Evolutionary conservation across 2,888 invertebrate genomes (phyloP), one percentile per base, ranked within the genome.

Genomic region (Taphrorychus bicolor): DNA sequence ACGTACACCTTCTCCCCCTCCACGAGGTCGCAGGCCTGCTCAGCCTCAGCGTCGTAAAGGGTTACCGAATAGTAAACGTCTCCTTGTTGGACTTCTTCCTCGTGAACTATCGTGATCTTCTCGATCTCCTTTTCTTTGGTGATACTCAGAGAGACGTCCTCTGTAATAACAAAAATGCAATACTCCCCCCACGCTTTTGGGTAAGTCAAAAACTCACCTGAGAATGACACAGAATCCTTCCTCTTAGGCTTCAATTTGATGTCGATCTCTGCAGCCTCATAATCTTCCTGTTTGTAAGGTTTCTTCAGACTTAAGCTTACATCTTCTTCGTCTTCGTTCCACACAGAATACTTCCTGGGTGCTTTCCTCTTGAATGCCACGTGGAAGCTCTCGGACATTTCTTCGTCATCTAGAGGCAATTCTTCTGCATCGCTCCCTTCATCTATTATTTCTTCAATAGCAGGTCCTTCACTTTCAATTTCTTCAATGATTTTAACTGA

Each of bases 1-100:
- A 96, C 90, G 75, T 92, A 93, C 5, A 96, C 90, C 74, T 90
- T 88, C 84, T 96, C 95, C 71, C 95, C 95, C 84, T 96, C 95
- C 0, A 95, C 93, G 57, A 96, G 85, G 79, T 93, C 93, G 70
- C 95, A 91, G 1, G 94, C 92, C 80, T 95, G 94, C 71, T 92
- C 91, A 48, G 91, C 92, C 82, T 95, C 95, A 18, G 95, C 94
- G 40, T 91, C 87, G 78, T 94, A 95, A 2, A 92, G 91, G 77
- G 91, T 91, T 58, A 95, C 91, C 0, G 94, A 93, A 79, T 90
- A 93, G 82, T 93, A 89, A 5, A 90, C 86, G 77, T 93, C 92
- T 9, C 92, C 93, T 74, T 89, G 90, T 71, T 87, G 87, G 40
- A 89, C 86, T 73, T 83, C 84, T 64, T 78, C 76, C 59, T 77